Evolutionary conservation across 1,140 invertebrate genomes (phyloP).

Genomic region (Sitobion miscanthi): DNA sequence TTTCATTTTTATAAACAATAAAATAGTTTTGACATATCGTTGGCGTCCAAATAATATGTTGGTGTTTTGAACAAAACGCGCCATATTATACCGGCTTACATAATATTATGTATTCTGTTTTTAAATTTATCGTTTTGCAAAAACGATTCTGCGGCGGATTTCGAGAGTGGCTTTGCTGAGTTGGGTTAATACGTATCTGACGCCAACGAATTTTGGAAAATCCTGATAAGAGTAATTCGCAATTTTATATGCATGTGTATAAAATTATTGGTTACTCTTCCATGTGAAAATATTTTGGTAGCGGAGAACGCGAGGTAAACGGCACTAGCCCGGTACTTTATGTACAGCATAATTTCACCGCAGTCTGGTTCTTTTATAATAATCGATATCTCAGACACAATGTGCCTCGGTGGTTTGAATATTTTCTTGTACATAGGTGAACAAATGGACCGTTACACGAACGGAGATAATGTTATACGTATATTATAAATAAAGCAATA

Average conservation of each 20-base stretch:
- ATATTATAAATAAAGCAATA: neutral
- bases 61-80: neutral
- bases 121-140: neutral
- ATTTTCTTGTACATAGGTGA: neutral
- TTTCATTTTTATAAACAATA: neutral
- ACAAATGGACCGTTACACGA: conserved; percentile 1
- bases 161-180: neutral
- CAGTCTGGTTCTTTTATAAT: neutral
- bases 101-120: neutral
- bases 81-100: neutral
- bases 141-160: neutral
- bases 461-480: neutral
- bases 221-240: neutral
- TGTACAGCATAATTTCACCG: neutral
- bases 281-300: neutral
- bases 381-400: neutral
- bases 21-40: neutral
- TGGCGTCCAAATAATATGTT: conserved; percentile 1
- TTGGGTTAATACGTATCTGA: conserved; percentile 8
- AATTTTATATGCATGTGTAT: neutral
- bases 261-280: neutral
- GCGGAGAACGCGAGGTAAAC: neutral
- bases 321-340: neutral
- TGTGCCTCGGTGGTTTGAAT: neutral
- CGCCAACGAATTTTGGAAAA: neutral